phyloP scores from a whole-genome alignment of 2,797 vertebrate genomes.

The Alcedo atthis region DNA sequence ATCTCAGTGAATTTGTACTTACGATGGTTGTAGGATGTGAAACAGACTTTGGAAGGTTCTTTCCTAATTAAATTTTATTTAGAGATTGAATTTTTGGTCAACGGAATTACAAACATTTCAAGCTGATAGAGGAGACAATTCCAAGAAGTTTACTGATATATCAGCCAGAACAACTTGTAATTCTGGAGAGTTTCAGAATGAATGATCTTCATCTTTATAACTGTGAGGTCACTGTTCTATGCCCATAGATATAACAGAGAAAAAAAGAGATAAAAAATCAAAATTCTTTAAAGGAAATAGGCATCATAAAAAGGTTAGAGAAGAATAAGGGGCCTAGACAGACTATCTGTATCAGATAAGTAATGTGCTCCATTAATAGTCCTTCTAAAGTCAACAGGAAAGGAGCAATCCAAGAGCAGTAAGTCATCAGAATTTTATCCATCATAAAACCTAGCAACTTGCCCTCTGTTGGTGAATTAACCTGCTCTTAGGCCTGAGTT shows the following conservation, averaged over 20 bases:
- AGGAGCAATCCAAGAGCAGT: not conserved
- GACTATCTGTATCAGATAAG: not conserved
- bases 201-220: not conserved
- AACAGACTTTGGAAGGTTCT: not conserved
- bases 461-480: not conserved
- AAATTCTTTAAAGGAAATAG: not conserved
- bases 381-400: not conserved
- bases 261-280: not conserved
- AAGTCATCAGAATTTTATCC: not conserved
- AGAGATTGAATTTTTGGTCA: not conserved
- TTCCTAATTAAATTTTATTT: slow-evolving; percentile 4
- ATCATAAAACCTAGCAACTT: not conserved
- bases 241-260: not conserved
- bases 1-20: not conserved
- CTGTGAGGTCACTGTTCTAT: not conserved
- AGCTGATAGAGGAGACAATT: not conserved
- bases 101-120: not conserved
- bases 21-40: not conserved
- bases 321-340: not conserved
- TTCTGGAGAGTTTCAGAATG: not conserved
- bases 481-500: slow-evolving; percentile 17
- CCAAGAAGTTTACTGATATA: not conserved
- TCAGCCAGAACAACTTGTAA: not conserved
- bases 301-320: not conserved
- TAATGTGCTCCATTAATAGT: not conserved